Conservation (phyloP, 2,113 vertebrate genomes). For the Aptenodytes forsteri region DNA sequence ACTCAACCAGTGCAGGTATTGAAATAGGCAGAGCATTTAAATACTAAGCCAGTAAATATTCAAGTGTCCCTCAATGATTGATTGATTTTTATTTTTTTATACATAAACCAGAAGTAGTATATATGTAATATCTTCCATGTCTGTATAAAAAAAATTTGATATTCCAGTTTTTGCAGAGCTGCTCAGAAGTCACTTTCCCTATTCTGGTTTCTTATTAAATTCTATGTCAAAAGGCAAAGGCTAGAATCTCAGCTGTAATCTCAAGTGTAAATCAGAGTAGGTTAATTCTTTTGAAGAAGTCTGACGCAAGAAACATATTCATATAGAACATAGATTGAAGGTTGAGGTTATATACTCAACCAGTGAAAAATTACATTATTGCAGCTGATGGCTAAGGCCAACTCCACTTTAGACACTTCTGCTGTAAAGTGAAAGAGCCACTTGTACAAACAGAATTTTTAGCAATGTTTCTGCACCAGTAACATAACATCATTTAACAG, state of each 20-base stretch:
- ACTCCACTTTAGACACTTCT: neutral
- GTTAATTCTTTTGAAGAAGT: neutral
- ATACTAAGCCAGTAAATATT: neutral
- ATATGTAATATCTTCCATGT: neutral
- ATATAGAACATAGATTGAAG: neutral
- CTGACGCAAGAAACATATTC: neutral
- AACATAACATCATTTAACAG: neutral
- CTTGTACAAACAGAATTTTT: neutral
- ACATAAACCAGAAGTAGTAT: neutral
- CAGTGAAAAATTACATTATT: neutral
- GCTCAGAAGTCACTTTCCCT: neutral
- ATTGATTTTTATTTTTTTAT: neutral
- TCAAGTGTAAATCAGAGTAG: neutral
- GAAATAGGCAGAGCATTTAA: too few relatives aligned
- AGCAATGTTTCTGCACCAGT: neutral
- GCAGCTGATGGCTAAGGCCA: neutral
- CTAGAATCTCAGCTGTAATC: neutral
- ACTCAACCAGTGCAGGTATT: neutral
- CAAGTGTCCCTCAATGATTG: neutral
- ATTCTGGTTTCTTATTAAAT: neutral
- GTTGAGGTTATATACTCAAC: neutral
- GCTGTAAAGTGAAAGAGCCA: neutral
- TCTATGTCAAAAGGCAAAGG: neutral
- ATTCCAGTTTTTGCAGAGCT: neutral
- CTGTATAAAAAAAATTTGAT: neutral